phyloP scores from a whole-genome alignment of 2,113 vertebrate genomes.

The Mesembrinibis cayennensis region DNA sequence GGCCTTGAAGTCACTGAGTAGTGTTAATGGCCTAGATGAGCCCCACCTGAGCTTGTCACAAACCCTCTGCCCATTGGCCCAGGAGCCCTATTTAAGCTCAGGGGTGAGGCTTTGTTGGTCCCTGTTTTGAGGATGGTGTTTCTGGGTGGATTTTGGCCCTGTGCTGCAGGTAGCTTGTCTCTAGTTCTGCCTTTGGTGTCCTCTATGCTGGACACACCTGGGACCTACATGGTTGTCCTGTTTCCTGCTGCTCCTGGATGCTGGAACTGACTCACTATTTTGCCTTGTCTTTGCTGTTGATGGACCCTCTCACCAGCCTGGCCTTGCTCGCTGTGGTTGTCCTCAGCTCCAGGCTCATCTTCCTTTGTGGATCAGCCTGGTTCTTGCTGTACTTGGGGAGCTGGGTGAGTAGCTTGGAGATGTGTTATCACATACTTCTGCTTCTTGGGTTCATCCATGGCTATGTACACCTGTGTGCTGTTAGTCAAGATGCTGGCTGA shows the following conservation, averaged over 20 bases:
- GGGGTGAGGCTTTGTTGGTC: rapidly evolving
- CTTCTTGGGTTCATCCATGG: not conserved
- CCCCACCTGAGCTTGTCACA: not conserved
- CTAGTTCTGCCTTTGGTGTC: rapidly evolving
- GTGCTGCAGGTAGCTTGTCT: rapidly evolving
- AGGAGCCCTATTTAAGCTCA: not conserved
- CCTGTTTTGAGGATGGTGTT: rapidly evolving
- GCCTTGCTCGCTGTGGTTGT: not conserved
- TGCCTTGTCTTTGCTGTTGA: not conserved
- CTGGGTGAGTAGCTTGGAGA: not conserved
- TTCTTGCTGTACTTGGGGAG: not conserved
- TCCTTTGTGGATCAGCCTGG: not conserved
- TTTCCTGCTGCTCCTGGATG: not conserved
- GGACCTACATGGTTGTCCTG: rapidly evolving
- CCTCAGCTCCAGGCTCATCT: not conserved
- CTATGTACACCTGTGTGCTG: not conserved
- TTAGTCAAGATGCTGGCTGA: not conserved
- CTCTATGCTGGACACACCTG: rapidly evolving
- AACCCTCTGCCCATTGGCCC: not conserved
- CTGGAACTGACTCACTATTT: not conserved
- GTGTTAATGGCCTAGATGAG: not conserved
- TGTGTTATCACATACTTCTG: rapidly evolving
- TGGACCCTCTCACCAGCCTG: not conserved
- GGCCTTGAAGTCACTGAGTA: rapidly evolving
- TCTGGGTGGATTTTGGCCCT: rapidly evolving